Base-by-base conservation (phyloP, 2,797 vertebrate genomes). In the Passerculus sandwichensis region DNA sequence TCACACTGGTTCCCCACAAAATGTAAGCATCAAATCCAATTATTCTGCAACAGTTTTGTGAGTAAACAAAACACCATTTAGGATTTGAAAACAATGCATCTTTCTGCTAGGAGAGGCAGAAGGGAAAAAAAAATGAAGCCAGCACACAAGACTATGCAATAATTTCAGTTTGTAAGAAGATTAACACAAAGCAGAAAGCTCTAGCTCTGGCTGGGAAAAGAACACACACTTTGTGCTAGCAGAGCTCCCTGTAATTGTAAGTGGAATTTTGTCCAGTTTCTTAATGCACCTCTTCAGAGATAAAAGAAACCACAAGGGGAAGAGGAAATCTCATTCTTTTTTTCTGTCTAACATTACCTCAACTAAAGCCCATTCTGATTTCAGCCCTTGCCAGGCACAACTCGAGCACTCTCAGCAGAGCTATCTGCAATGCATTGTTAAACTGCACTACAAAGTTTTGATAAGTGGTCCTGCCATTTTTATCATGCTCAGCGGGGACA, bases 1-100 rank as follows among this genome's bases (percentile, higher is more conserved):
- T 94, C 85, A 76, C 50, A 81, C 47, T 7, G 3, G 25, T 47
- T 72, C 53, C 73, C 45, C 66, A 83, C 38, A 85, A 92, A 64
- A 92, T 13, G 15, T 36, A 92, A 85, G 66, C 51, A 48, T 89
- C 62, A 72, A 95, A 96, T 86, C 51, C 54, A 75, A 70, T 85
- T 78, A 91, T 34, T 81, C 87, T 11, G 0, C 44, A 93, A 74
- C 13, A 89, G 70, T 84, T 93, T 62, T 26, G 6, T 40, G 86
- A 84, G 6, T 40, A 88, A 84, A 89, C 85, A 95, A 90, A 95
- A 81, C 66, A 76, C 40, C 79, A 61, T 62, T 96, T 60, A 88
- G 66, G 67, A 86, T 88, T 82, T 65, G 56, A 76, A 95, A 96
- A 96, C 94, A 97, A 95, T 60, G 76, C 83, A 73, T 76, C 91